Conservation (phyloP, 2,113 vertebrate genomes). For the Spea bombifrons region DNA sequence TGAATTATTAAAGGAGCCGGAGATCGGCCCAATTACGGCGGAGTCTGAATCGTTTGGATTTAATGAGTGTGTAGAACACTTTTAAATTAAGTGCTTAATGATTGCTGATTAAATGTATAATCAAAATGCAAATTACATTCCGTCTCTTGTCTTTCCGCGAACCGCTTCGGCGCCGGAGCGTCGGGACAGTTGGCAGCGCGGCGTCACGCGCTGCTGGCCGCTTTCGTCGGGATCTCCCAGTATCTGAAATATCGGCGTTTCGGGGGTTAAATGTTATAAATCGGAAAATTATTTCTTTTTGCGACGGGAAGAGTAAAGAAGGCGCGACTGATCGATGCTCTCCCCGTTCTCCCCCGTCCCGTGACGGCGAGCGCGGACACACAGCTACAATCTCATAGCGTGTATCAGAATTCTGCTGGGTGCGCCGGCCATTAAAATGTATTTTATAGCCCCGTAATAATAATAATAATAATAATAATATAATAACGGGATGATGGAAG, state of each 20-base stretch:
- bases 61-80: conserved; percentile 46
- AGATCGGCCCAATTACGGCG: conserved; percentile 18
- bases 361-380: not conserved
- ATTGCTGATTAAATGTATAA: conserved; percentile 42
- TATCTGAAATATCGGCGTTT: too few relatives aligned
- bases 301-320: not conserved
- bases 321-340: not conserved
- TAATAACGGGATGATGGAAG: too few relatives aligned
- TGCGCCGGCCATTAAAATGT: not conserved
- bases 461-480: too few relatives aligned
- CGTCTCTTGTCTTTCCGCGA: not conserved
- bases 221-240: too few relatives aligned
- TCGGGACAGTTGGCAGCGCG: not conserved
- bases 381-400: conserved; percentile 39
- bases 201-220: too few relatives aligned
- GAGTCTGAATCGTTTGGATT: conserved; percentile 40
- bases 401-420: conserved; percentile 15
- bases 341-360: not conserved
- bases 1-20: conserved; percentile 24
- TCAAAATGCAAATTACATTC: conserved; percentile 41
- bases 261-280: too few relatives aligned
- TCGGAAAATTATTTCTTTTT: not conserved
- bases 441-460: too few relatives aligned
- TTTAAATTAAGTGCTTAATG: conserved; percentile 44
- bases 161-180: conserved; percentile 7